A percentile compares a stretch with the other conserved stretches of the same genome.
Evolutionary conservation across 92 coral and sea anemone genomes (phyloP).

Genomic region (Porites lobata): DNA sequence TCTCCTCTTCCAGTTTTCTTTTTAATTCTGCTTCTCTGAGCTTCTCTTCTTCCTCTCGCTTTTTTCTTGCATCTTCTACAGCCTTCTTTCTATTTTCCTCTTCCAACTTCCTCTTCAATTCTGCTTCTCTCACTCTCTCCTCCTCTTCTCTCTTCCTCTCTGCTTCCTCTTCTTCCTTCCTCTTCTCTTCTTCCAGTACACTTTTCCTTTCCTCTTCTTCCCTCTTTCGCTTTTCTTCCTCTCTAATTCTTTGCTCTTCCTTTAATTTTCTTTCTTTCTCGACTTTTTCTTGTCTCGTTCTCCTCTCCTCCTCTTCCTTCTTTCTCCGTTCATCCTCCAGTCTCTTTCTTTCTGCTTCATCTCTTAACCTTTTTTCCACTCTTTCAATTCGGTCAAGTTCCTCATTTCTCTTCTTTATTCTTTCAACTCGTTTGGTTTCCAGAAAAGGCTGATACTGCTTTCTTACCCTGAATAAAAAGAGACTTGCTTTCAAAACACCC

Average conservation of each 20-base stretch:
- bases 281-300: constrained; percentile 32
- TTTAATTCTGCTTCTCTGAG: constrained; percentile 16
- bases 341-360: constrained; percentile 60
- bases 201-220: not conserved
- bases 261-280: constrained; percentile 31
- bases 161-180: not conserved
- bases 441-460: constrained; percentile 62
- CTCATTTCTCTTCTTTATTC: constrained; percentile 51
- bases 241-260: constrained; percentile 30
- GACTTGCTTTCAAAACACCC: too few relatives aligned
- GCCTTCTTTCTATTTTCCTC: constrained; percentile 5
- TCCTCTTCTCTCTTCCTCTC: constrained; percentile 4
- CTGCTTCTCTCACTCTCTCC: not conserved
- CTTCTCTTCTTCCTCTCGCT: not conserved
- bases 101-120: not conserved
- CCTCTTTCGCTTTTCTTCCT: not conserved
- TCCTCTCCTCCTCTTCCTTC: constrained; percentile 43
- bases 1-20: constrained; percentile 23
- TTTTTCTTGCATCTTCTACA: not conserved
- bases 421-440: constrained; percentile 46
- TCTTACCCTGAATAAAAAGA: constrained; percentile 54
- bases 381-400: constrained; percentile 69
- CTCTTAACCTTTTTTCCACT: constrained; percentile 62
- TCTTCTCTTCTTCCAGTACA: not conserved
- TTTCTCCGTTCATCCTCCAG: constrained; percentile 50